Percentiles rank a stretch among this genome's conserved stretches.
These are phyloP conservation scores for Propithecus perrieri DNA, from an alignment of 2,797 vertebrate species.

Conservation along the genomic window DNA sequence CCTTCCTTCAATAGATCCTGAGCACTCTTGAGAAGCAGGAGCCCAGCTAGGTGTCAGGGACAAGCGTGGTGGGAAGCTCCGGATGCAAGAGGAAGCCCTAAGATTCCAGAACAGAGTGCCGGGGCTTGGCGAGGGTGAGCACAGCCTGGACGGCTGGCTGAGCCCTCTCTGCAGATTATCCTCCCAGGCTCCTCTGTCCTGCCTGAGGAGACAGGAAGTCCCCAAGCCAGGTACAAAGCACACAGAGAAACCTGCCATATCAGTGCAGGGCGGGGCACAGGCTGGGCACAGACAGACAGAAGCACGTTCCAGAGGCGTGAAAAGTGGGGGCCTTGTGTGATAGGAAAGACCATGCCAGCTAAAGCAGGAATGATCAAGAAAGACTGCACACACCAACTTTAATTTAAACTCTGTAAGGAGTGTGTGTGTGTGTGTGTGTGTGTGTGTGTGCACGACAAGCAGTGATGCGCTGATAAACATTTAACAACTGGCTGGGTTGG, in stretches of 20 bases:
- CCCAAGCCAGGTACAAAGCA: not conserved
- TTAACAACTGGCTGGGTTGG: not conserved
- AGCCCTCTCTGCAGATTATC: no score
- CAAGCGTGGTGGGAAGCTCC: no score
- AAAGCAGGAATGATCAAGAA: not conserved
- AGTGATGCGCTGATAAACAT: not conserved
- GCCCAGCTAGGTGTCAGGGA: no score
- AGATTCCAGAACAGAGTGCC: not conserved
- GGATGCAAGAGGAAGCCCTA: not conserved
- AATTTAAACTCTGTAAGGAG: not conserved
- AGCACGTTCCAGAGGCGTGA: fast-evolving
- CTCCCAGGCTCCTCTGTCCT: not conserved
- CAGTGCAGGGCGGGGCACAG: no score
- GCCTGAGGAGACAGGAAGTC: not conserved
- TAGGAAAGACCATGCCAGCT: not conserved
- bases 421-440: no score
- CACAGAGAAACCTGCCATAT: not conserved
- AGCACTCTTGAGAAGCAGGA: not conserved
- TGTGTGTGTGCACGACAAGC: fast-evolving
- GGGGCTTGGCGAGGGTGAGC: not conserved
- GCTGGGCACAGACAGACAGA: not conserved
- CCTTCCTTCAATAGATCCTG: not conserved
- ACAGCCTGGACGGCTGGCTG: not conserved
- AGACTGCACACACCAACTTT: fast-evolving
- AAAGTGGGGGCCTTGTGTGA: not conserved